These are phyloP conservation scores for Thripadectes ignobilis DNA, from an alignment of 2,797 vertebrate species.

Conservation along the genomic window DNA sequence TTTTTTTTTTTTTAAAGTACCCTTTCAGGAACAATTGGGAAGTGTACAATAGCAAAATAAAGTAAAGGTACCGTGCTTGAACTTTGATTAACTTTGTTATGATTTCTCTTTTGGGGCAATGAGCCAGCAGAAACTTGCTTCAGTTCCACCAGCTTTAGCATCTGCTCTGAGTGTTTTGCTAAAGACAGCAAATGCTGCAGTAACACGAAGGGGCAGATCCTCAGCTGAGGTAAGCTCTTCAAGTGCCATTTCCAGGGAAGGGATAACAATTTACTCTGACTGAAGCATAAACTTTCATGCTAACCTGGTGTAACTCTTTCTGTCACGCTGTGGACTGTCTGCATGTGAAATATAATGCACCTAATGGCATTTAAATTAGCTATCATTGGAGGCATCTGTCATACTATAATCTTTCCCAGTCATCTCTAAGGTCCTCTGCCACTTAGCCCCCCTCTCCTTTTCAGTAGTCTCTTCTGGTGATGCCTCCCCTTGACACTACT, in stretches of 20 bases:
- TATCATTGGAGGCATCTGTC: constrained; percentile 12
- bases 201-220: neutral
- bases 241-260: neutral
- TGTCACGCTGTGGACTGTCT: neutral
- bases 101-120: neutral
- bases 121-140: neutral
- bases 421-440: neutral
- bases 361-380: constrained; percentile 33
- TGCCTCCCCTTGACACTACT: neutral
- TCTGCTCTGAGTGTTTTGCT: neutral
- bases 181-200: neutral
- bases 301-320: neutral
- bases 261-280: neutral
- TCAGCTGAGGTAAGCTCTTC: neutral
- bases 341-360: constrained; percentile 24
- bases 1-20: neutral
- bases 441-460: neutral
- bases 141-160: neutral
- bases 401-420: neutral
- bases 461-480: neutral
- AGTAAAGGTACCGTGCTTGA: neutral
- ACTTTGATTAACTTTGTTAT: neutral
- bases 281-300: neutral
- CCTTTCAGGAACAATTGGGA: fast-evolving
- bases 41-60: neutral